These are phyloP conservation scores for Artibeus jamaicensis DNA, from an alignment of 2,797 vertebrate species.

Conservation along the genomic window DNA sequence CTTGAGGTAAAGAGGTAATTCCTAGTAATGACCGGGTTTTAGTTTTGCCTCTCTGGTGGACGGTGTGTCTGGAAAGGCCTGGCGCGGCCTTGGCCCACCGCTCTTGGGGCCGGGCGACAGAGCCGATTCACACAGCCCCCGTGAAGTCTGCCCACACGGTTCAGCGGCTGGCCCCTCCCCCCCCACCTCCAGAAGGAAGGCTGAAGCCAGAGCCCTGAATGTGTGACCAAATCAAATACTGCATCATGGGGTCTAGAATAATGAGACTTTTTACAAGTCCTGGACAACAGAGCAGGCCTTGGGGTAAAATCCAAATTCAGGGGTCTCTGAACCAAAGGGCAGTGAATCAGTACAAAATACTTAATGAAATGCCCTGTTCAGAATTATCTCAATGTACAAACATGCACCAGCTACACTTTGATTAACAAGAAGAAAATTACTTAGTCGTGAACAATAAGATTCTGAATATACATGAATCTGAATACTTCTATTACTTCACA, in stretches of 20 bases:
- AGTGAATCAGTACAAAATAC: neutral
- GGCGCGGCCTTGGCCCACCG: neutral
- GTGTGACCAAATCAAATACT: neutral
- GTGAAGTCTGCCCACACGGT: neutral
- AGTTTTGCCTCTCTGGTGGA: neutral
- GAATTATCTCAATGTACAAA: neutral
- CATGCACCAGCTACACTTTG: neutral
- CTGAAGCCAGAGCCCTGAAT: neutral
- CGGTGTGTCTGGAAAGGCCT: neutral
- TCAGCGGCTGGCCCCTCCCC: neutral
- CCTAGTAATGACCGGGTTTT: neutral
- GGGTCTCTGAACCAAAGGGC: neutral
- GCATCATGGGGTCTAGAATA: neutral
- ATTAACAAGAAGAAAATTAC: slow-evolving; percentile 23
- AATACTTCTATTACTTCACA: neutral
- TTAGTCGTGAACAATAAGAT: neutral
- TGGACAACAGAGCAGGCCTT: neutral
- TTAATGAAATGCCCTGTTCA: neutral
- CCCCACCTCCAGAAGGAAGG: neutral
- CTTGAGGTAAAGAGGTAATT: neutral
- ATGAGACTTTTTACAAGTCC: neutral
- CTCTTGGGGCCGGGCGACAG: accelerated
- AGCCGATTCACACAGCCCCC: neutral
- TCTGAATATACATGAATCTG: neutral
- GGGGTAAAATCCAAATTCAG: neutral